Evolutionary conservation across 2,113 vertebrate genomes (phyloP), one percentile per base, ranked within the genome.

Genomic region (Delphinus delphis): DNA sequence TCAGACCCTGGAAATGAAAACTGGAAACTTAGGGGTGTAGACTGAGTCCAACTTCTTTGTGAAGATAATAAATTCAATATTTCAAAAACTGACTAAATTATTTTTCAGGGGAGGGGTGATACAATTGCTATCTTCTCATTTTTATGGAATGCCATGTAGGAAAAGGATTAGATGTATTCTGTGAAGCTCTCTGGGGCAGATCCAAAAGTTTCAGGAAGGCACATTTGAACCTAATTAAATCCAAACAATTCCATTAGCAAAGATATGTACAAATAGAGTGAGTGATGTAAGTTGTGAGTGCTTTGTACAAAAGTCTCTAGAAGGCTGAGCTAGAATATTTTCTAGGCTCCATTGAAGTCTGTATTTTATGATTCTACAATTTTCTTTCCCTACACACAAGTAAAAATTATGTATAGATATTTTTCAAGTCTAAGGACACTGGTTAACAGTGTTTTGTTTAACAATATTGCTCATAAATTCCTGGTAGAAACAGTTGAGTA

Each of bases 401-500:
- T 23, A 63, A 53, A 96, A 87, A 47, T 93, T 12, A 82, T 70
- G 79, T 77, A 71, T 65, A 86, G 63, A 28, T 60, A 62, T 91
- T 90, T 95, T 84, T 81, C 11, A 86, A 93, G 14, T 70, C 8
- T 73, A 73, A 0, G 1, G 28, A 92, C 47, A 95, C 47, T 58
- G 26, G 79, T 96, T 74, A 86, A n/a, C 18, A 86, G 63, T 11
- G 36, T 91, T 58, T 85, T 86, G 21, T 3, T 50, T 95, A 89
- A 80, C 73, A 81, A 90, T 60, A 80, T 11, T 76, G 25, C 18
- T 86, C 70, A 86, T 83, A 96, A 94, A 47, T 38, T 97, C 28
- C 13, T 90, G 25, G 44, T 91, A 81, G 73, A 94, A 97, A 96
- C 13, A 90, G 74, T 97, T 74, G 20, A 28, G 17, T 86, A 92